Base-by-base conservation (phyloP, 2,797 vertebrate genomes). In the Glyptemys insculpta region DNA sequence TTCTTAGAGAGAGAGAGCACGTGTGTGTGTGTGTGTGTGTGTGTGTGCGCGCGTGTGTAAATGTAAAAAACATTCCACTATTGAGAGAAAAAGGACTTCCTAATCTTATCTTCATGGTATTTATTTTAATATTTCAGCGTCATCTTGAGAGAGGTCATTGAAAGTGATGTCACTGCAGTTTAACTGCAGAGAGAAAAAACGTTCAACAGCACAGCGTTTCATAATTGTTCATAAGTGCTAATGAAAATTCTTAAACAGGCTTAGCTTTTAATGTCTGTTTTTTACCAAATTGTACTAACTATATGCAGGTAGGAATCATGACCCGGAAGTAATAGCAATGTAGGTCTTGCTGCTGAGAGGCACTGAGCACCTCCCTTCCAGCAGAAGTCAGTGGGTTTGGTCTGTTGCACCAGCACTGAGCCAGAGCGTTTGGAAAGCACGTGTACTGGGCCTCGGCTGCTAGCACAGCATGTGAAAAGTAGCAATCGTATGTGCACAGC, bases 61-160 rank as follows among this genome's bases (percentile, higher is more conserved):
- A 91, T 94, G 78, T 92, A 91, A 68, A 89, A 59, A 85, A 79
- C 52, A 9, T 11, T 8, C 21, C 44, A 76, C 62, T 93, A 79
- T 59, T 72, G 62, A 89, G 68, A 92, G 72, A 84, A 65, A 53
- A 62, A 47, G 49, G 72, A 79, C 79, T 47, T 84, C 16, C 19
- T 87, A 72, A 59, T 86, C 74, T 65, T 10, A 49, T 53, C 85
- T 87, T 49, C 57, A 8, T 23, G 86, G 74, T 88, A n/a, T 81
- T 92, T 83, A 19, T 16, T 89, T 92, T 90, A 86, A 79, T 79
- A 62, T 72, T 93, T 90, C 25, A 6, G 80, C 87, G 82, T 23
- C 31, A 72, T 87, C 57, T 79, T 5, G 41, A 21, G 52, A 81
- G 76, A 86, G 29, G 34, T 65, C 62, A 23, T 59, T 25, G 78